These are phyloP conservation scores for Tyria jacobaeae DNA, from an alignment of 2,888 invertebrate genomes.

Conservation along the genomic window DNA sequence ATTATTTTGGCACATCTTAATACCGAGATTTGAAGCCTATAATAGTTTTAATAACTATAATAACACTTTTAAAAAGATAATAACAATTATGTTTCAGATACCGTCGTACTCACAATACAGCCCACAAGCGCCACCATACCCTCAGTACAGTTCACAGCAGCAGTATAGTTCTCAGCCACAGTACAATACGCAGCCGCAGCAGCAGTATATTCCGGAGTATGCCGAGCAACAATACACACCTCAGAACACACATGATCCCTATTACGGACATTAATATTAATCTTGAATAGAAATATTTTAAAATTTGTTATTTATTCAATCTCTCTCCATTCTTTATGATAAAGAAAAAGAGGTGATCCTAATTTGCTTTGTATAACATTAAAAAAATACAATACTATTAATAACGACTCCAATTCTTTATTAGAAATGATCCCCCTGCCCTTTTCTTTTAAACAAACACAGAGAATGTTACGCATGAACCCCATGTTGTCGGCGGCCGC, in stretches of 20 bases:
- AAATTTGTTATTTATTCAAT: background rate
- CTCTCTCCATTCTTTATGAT: conserved; percentile 23
- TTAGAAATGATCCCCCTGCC: background rate
- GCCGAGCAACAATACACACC: conserved; percentile 30
- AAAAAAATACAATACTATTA: background rate
- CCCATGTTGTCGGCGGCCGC: background rate
- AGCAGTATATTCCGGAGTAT: conserved; percentile 36
- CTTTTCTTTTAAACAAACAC: background rate
- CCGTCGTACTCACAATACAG: conserved; percentile 14
- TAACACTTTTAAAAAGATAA: background rate
- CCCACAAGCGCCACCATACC: background rate
- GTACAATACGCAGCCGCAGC: conserved; percentile 30
- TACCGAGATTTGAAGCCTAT: no score
- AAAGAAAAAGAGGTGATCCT: conserved; percentile 40
- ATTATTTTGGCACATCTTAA: background rate
- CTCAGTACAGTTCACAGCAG: conserved; percentile 11
- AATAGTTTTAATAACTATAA: no score
- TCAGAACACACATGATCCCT: conserved; percentile 70
- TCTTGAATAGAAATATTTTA: background rate
- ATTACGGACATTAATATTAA: conserved; percentile 67
- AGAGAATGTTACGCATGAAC: background rate
- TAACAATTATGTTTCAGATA: conserved; percentile 16
- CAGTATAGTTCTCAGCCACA: conserved; percentile 22
- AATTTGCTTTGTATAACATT: conserved; percentile 25
- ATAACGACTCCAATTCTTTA: background rate